Percentiles rank a stretch among this genome's conserved stretches.
Evolutionary conservation across 2,888 invertebrate genomes (phyloP).

Genomic region (Oscheius sp.): DNA sequence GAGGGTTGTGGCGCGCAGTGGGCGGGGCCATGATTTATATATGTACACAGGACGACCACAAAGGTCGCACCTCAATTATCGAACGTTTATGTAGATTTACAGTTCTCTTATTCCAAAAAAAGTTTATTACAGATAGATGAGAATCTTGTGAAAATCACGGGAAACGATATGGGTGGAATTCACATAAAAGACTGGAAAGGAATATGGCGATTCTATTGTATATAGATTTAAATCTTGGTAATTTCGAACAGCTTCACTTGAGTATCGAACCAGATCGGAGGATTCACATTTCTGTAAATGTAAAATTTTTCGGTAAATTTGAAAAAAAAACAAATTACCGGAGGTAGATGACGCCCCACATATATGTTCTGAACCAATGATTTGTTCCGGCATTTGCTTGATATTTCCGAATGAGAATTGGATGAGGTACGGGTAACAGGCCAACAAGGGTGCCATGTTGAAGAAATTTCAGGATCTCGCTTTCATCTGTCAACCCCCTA

Average conservation of each 20-base stretch:
- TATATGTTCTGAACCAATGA: constrained; percentile 98
- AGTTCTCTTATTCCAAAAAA: too few relatives aligned
- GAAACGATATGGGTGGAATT: constrained; percentile 15
- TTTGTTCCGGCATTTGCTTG: constrained; percentile 97
- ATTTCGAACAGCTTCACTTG: constrained; percentile 95
- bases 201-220: not conserved
- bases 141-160: constrained; percentile 12
- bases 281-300: constrained; percentile 87
- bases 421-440: constrained; percentile 95
- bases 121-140: constrained; percentile 14
- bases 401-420: constrained; percentile 96
- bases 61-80: constrained; percentile 29
- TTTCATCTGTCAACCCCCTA: constrained; percentile 98
- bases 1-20: constrained; percentile 29
- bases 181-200: constrained; percentile 3
- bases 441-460: constrained; percentile 98
- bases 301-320: too few relatives aligned
- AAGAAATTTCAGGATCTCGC: constrained; percentile 96
- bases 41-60: constrained; percentile 26
- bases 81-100: constrained; percentile 17
- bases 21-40: constrained; percentile 33
- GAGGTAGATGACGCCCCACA: constrained; percentile 99
- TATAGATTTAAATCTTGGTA: constrained; percentile 10
- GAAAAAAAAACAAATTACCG: constrained; percentile 75
- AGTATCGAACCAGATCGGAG: constrained; percentile 99